Evolutionary conservation across 2,113 vertebrate genomes (phyloP), one percentile per base, ranked within the genome.

Genomic region (Mohoua ochrocephala): DNA sequence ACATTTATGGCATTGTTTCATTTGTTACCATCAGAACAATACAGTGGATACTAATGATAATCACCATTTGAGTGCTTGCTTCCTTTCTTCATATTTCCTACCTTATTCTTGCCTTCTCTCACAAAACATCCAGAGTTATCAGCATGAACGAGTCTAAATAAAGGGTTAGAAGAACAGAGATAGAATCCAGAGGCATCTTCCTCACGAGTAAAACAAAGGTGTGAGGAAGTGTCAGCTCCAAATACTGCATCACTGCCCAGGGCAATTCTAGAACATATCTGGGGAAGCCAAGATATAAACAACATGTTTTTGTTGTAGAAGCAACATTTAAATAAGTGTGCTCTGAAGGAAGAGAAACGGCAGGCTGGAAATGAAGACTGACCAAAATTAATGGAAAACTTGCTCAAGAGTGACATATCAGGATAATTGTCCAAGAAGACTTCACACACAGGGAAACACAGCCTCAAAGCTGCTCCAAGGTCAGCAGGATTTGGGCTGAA

Each of bases 381-480:
- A 47, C 86, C 64, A 79, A 63, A 91, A 93, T 81, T 15, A 95
- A 91, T 84, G 76, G 83, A 44, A 81, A 91, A 41, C 60, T 84
- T 95, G 60, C 86, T 92, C 69, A 56, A 52, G 80, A 64, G 73
- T 92, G 91, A 91, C 49, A 41, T 7, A 52, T 4, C 35, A 75
- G 44, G 20, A 50, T 67, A 63, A 78, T 11, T 63, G 35, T 23
- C 88, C 24, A 53, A 41, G 68, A 91, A 76, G 35, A 41, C 6
- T 76, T 86, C 47, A 31, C 0, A 1, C 27, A 42, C 0, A 1
- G 59, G 53, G 54, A 69, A 80, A n/a, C 30, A n/a, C 26, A 65
- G 31, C 33, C 65, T 39, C 33, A 71, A 50, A 82, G 30, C 53
- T 74, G n/a, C 39, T 70, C 64, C 77, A 47, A 47, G 82, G 61